Percentiles rank a stretch among this genome's conserved stretches.
Conservation (phyloP, 2,113 vertebrate species). For the Catharus bicknelli region DNA sequence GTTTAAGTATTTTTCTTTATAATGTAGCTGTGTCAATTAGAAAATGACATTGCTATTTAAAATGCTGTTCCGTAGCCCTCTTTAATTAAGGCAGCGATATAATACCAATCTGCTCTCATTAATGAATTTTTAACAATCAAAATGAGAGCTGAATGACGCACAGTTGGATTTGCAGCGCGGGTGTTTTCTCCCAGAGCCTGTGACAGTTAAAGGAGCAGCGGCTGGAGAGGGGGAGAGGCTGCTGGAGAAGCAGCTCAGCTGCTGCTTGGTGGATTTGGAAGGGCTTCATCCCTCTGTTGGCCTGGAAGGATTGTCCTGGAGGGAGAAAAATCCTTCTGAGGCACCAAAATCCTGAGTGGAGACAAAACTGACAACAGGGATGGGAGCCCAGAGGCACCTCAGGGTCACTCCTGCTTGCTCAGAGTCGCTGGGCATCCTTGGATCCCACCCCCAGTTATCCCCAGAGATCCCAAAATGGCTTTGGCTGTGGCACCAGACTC, state of each 20-base stretch:
- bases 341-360: fast-evolving
- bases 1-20: constrained; percentile 68
- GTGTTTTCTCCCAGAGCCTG: neutral
- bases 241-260: neutral
- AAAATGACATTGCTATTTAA: constrained; percentile 71
- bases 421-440: fast-evolving
- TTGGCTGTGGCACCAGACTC: too few relatives aligned
- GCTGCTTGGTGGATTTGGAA: neutral
- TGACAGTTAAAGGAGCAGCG: neutral
- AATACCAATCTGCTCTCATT: constrained; percentile 67
- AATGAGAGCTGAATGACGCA: constrained; percentile 39
- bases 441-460: neutral
- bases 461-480: too few relatives aligned
- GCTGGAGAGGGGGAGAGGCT: neutral
- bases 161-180: neutral
- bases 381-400: neutral
- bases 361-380: neutral
- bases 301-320: neutral
- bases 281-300: neutral
- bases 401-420: neutral
- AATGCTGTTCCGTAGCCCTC: constrained; percentile 65
- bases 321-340: neutral
- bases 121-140: constrained; percentile 68
- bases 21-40: constrained; percentile 70
- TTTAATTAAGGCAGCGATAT: constrained; percentile 71